Percentiles rank a stretch among this genome's conserved stretches.
These are phyloP conservation scores for Pterocles gutturalis DNA, from an alignment of 2,113 vertebrate species.

Conservation along the genomic window DNA sequence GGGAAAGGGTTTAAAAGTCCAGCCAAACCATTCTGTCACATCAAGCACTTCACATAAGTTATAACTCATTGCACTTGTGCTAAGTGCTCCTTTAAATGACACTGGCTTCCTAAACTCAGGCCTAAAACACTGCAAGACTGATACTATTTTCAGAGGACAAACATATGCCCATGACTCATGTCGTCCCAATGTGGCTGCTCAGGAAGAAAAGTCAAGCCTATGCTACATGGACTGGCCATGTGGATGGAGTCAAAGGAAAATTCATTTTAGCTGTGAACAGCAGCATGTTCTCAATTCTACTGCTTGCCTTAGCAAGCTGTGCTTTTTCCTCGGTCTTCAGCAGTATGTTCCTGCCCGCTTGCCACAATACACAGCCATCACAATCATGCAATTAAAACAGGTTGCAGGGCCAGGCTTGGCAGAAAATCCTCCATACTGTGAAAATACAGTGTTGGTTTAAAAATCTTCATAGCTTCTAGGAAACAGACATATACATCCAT, in stretches of 20 bases:
- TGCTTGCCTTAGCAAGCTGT: neutral
- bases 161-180: neutral
- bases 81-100: neutral
- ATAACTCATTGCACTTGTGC: neutral
- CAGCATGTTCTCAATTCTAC: neutral
- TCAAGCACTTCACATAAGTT: neutral
- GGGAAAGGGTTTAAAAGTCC: neutral
- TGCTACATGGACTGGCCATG: neutral
- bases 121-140: neutral
- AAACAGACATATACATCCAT: neutral
- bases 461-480: neutral
- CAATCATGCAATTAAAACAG: neutral
- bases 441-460: neutral
- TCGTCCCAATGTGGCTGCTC: neutral
- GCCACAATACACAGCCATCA: neutral
- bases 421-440: neutral
- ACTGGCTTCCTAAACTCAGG: neutral
- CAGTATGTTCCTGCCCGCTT: neutral
- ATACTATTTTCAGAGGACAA: neutral
- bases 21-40: neutral
- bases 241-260: neutral
- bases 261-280: neutral
- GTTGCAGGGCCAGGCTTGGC: neutral
- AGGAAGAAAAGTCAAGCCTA: neutral
- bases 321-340: neutral